A percentile compares a stretch with the other conserved stretches of the same genome.
Evolutionary conservation across 2,888 invertebrate species (phyloP).

Genomic region (Sicus ferrugineus): DNA sequence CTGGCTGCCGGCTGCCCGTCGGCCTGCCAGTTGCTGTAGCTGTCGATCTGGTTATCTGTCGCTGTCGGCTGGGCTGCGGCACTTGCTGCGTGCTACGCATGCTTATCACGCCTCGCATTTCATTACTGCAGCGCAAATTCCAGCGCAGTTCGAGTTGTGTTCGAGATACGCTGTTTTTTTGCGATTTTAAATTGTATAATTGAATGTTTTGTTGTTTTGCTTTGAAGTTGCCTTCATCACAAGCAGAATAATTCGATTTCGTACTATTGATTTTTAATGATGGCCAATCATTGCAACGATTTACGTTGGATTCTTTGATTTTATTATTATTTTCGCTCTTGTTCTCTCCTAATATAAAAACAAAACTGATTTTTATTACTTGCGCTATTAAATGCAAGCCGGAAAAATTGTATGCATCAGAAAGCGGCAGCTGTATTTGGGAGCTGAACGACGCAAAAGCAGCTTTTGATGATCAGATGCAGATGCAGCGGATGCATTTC

Average conservation of each 20-base stretch:
- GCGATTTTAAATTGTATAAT: not conserved
- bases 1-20: not conserved
- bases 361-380: too few species aligned
- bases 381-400: too few species aligned
- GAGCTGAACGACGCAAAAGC: too few species aligned
- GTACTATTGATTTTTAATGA: not conserved
- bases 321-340: not conserved
- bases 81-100: not conserved
- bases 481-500: too few species aligned
- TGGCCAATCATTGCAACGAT: too few species aligned
- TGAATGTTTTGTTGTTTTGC: not conserved
- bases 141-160: not conserved
- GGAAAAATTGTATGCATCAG: too few species aligned
- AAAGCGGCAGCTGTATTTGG: too few species aligned
- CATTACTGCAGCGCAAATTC: not conserved
- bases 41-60: not conserved
- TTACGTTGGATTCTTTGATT: not conserved
- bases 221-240: not conserved
- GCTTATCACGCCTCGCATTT: conserved; percentile 3
- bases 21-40: not conserved
- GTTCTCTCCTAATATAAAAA: not conserved
- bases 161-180: not conserved
- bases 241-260: not conserved
- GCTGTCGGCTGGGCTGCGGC: not conserved
- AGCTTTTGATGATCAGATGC: too few species aligned